Percentiles rank a stretch among this genome's conserved stretches.
Conservation (phyloP, 1,140 invertebrate species). For the Pseudomyrmex pallidus region DNA sequence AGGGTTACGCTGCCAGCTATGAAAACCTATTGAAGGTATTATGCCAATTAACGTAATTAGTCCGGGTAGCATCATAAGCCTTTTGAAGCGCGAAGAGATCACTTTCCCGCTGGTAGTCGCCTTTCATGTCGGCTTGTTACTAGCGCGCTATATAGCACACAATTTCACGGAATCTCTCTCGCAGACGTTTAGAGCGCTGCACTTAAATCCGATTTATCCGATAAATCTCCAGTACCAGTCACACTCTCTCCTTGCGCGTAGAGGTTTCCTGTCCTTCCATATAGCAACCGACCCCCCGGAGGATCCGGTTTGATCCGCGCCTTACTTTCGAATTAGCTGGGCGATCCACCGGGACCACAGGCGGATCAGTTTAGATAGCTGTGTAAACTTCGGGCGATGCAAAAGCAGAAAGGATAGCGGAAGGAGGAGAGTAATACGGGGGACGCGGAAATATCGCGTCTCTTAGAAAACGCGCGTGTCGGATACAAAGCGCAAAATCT, state of each 20-base stretch:
- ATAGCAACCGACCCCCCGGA: conserved; percentile 56
- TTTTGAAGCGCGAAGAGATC: conserved; percentile 63
- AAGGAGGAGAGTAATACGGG: conserved; percentile 10
- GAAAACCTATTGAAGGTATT: conserved; percentile 73
- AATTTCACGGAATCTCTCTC: conserved; percentile 61
- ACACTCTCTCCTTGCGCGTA: conserved; percentile 46
- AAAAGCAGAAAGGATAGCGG: conserved; percentile 56
- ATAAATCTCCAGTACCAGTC: conserved; percentile 69
- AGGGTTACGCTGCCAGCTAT: conserved; percentile 52
- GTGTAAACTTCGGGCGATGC: conserved; percentile 60
- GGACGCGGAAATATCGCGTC: conserved; percentile 48
- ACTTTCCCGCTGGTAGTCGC: conserved; percentile 23
- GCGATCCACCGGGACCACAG: conserved; percentile 59
- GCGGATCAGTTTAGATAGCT: conserved; percentile 63
- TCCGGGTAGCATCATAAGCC: conserved; percentile 72
- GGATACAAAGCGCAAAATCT: conserved; percentile 54
- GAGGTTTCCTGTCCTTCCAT: conserved; percentile 56
- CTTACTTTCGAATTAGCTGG: conserved; percentile 68
- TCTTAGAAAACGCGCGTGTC: conserved; percentile 21
- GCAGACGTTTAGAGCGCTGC: conserved; percentile 57
- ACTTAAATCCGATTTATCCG: conserved; percentile 73
- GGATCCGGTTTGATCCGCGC: conserved; percentile 62
- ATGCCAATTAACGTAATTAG: conserved; percentile 80
- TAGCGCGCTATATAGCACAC: conserved; percentile 44
- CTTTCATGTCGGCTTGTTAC: conserved; percentile 65